Evolutionary conservation across 2,113 vertebrate species (phyloP), one percentile per base, ranked within the genome.

Genomic region (Equus przewalskii): DNA sequence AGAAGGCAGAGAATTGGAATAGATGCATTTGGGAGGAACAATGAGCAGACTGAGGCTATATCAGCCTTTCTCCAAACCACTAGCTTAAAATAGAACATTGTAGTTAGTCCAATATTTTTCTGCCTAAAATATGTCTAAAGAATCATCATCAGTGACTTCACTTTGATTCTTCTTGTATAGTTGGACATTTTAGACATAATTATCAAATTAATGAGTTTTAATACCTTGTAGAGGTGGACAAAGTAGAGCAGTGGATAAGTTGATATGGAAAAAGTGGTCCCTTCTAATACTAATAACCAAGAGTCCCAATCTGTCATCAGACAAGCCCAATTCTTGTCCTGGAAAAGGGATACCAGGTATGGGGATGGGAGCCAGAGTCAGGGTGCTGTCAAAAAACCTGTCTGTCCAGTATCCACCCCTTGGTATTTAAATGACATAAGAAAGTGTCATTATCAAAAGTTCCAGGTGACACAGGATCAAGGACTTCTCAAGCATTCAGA

Each of bases 61-160:
- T 70, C 58, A 92, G 22, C 30, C 49, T 60, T 81, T 58, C n/a
- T 21, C 60, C 26, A 85, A 76, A 78, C 2, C 24, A 19, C 62
- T 73, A 62, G 65, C 79, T 95, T 95, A 86, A 96, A 96, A 86
- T 30, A 82, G 62, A 54, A 78, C 36, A 64, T 3, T 46, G 15
- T 14, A 78, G 65, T 76, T 92, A 46, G 13, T 65, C n/a, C 70
- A 91, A 28, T 1, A 1, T 54, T 72, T 81, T 64, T 82, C 67
- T 36, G 15, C 86, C 64, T 72, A 33, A 93, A 95, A 75, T 67
- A n/a, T 26, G 14, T 75, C 65, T 91, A 73, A 91, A 65, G 44
- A 76, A 95, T 88, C 41, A 9, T 73, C 6, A 28, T 28, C 4
- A 41, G 3, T 62, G 6, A 88, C 58, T 73, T 79, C 49, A 64